Evolutionary conservation across 2,888 invertebrate species (phyloP).

Genomic region (Iphiclides podalirius): DNA sequence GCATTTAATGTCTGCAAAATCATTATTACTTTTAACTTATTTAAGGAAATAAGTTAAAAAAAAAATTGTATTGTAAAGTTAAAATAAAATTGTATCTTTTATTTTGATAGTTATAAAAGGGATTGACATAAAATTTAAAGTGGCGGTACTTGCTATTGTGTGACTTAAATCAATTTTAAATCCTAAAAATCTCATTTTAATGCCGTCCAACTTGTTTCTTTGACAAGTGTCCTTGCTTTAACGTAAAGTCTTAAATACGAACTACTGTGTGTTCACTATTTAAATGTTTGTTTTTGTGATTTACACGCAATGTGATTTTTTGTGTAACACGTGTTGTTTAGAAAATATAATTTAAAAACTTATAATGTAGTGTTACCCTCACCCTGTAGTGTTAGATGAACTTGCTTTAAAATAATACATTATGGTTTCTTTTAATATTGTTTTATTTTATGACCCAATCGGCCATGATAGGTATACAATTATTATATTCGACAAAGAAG

Average conservation of each 20-base stretch:
- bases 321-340: conserved; percentile 1
- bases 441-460: conserved; percentile 1
- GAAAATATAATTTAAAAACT: conserved; percentile 15
- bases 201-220: conserved; percentile 56
- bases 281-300: conserved; percentile 26
- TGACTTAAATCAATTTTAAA: conserved; percentile 19
- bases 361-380: conserved; percentile 28
- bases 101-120: conserved; percentile 5
- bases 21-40: no score
- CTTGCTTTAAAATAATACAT: conserved; percentile 30
- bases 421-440: conserved; percentile 11
- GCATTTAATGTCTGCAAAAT: no score
- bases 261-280: conserved; percentile 57
- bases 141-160: conserved; percentile 20
- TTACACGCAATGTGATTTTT: not conserved
- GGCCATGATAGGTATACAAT: no score
- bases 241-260: conserved; percentile 41
- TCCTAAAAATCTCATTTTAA: conserved; percentile 31
- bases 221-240: conserved; percentile 54
- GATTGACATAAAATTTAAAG: not conserved
- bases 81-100: no score
- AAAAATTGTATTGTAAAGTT: no score
- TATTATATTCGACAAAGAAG: no score
- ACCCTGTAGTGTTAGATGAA: conserved; percentile 33
- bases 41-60: no score